These are phyloP conservation scores for Phyllostomus hastatus DNA, from an alignment of 2,113 vertebrate species.

Conservation along the genomic window DNA sequence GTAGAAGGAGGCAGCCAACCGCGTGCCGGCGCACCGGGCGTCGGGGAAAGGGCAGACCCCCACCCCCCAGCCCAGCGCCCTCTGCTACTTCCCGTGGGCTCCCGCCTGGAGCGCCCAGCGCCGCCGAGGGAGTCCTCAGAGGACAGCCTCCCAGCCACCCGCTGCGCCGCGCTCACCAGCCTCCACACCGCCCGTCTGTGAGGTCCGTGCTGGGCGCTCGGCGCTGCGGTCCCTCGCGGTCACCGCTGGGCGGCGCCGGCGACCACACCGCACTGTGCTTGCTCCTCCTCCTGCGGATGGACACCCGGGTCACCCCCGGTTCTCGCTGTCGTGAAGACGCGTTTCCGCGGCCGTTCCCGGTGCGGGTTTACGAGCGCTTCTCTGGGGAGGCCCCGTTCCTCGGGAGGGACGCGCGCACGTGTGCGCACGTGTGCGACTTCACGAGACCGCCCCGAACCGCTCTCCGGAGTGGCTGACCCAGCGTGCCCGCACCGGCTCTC, in stretches of 20 bases:
- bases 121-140: accelerated
- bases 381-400: background rate
- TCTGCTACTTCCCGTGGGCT: background rate
- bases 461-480: background rate
- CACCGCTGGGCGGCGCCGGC: background rate
- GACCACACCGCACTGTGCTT: accelerated
- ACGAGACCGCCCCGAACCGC: background rate
- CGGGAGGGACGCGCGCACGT: accelerated
- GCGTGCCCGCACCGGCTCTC: accelerated
- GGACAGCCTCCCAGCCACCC: background rate
- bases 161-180: accelerated
- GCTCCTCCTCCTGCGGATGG: background rate
- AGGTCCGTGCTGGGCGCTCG: accelerated
- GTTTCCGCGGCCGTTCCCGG: background rate
- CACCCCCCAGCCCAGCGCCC: too few species aligned
- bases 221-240: accelerated
- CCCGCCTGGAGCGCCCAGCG: accelerated
- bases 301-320: too few species aligned
- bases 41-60: accelerated
- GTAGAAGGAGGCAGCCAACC: too few species aligned
- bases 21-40: accelerated
- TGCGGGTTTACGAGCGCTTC: background rate
- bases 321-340: background rate
- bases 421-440: accelerated
- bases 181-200: accelerated